Conservation (phyloP, 2,888 invertebrate species). For the Baronia brevicornis region DNA sequence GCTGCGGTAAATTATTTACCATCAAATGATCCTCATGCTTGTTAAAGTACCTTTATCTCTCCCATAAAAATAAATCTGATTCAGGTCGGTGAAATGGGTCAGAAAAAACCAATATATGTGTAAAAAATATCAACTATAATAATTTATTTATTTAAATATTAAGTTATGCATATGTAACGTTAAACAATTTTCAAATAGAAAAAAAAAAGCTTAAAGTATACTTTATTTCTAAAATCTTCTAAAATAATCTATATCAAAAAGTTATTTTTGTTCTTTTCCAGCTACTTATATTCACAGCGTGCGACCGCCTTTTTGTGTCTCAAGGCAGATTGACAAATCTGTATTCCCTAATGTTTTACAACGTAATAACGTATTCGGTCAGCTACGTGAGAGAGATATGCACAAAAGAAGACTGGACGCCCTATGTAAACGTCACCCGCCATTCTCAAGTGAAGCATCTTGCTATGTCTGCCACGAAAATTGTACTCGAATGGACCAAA, state of each 20-base stretch:
- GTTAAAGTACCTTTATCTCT: too few species aligned
- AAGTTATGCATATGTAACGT: too few species aligned
- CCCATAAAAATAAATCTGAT: too few species aligned
- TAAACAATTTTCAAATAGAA: not conserved
- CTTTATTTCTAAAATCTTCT: too few species aligned
- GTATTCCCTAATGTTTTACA: slow-evolving; percentile 88
- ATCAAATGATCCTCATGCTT: too few species aligned
- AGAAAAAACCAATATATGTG: not conserved
- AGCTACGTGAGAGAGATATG: slow-evolving; percentile 83
- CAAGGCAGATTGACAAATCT: slow-evolving; percentile 79
- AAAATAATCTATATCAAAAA: not conserved
- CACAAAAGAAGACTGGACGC: slow-evolving; percentile 85
- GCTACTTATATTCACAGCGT: slow-evolving; percentile 83
- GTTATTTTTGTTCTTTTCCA: slow-evolving; percentile 39
- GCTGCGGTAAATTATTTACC: too few species aligned
- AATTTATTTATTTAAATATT: slow-evolving; percentile 6
- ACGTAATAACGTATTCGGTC: slow-evolving; percentile 85
- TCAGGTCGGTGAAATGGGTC: too few species aligned
- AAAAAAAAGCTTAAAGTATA: slow-evolving; percentile 1
- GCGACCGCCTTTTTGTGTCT: slow-evolving; percentile 79
- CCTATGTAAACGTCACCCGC: slow-evolving; percentile 83
- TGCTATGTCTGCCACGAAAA: slow-evolving; percentile 87
- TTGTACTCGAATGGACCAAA: slow-evolving; percentile 88
- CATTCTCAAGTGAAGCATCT: slow-evolving; percentile 84
- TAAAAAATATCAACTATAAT: not conserved